Base-by-base conservation (phyloP, 1,140 invertebrate species). In the Cardiocondyla obscurior region DNA sequence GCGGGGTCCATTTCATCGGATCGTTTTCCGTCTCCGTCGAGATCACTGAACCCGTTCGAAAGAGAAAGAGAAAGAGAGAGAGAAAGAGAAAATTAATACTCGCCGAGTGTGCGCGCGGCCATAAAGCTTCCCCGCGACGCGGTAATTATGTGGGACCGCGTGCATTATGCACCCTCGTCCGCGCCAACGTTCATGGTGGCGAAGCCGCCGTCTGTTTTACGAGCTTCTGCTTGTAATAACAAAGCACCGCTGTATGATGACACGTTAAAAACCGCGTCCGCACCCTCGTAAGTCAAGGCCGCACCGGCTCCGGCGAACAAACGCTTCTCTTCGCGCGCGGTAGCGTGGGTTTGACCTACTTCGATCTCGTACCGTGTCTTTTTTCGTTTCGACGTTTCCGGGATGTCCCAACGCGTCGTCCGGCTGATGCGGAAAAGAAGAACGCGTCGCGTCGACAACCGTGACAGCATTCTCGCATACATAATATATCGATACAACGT, bases 1-100 rank as follows among this genome's bases (percentile, higher is more conserved):
- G 10, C 25, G 7, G 7, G 4, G 7, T 22, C 46, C 49, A 60
- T 53, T 53, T 82, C 57, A 44, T 8, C 16, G 6, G 3, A 12
- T 87, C 62, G 55, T 82, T 79, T 83, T 81, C 67, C 51, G 3
- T 44, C 65, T 67, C 58, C 53, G 30, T 83, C 74, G 77, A 81
- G 36, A 33, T 67, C 36, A n/a, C 8, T 14, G 10, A 51, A 8
- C 62, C 49, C 25, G 10, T 25, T 22, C 76, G 22, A 1, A 25
- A 89, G 86, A 92, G 89, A 90, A 85, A 89, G 88, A 92, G 90
- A 90, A 90, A 92, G 79, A 73, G 88, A 86, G 86, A 89, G 86
- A 92, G 90, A 89, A 82, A 89, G 84, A 92, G 90, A 90, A 92
- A 93, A 93, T 93, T 93, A 93, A 93, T 93, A 92, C 90, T 90